Percentiles rank a stretch among this genome's conserved stretches.
These are phyloP conservation scores for Phthorimaea operculella DNA, from an alignment of 1,140 invertebrate species.

Conservation along the genomic window DNA sequence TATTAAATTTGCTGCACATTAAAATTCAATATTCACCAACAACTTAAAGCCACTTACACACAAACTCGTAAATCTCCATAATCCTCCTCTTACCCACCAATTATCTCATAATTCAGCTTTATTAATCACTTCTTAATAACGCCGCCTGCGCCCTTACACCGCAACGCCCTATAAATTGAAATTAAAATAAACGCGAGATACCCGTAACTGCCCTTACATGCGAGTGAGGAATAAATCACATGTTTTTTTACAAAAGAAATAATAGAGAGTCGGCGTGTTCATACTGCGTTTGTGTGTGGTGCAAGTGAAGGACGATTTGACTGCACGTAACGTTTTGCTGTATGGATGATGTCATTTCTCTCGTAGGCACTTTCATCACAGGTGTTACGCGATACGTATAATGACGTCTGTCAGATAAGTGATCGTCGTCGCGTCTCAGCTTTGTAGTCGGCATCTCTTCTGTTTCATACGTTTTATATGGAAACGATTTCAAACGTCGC, in stretches of 20 bases:
- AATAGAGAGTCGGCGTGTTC: slow-evolving; percentile 41
- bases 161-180: slow-evolving; percentile 58
- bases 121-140: slow-evolving; percentile 43
- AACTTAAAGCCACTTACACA: neutral
- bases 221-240: slow-evolving; percentile 50
- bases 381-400: no score
- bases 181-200: slow-evolving; percentile 51
- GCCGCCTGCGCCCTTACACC: slow-evolving; percentile 17
- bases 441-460: no score
- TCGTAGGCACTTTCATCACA: no score
- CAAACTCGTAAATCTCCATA: neutral
- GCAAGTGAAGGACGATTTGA: neutral
- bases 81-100: slow-evolving; percentile 9
- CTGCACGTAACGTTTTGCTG: no score
- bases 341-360: no score
- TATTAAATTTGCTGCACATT: neutral
- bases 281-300: slow-evolving; percentile 24
- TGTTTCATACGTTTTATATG: no score
- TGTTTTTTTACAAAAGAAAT: slow-evolving; percentile 51
- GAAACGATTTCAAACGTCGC: no score
- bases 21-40: neutral
- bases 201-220: slow-evolving; percentile 40
- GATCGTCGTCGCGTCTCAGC: no score
- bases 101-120: slow-evolving; percentile 22
- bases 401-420: no score